These are phyloP conservation scores for Cebus imitator DNA, from an alignment of 2,113 vertebrate species.

Conservation along the genomic window DNA sequence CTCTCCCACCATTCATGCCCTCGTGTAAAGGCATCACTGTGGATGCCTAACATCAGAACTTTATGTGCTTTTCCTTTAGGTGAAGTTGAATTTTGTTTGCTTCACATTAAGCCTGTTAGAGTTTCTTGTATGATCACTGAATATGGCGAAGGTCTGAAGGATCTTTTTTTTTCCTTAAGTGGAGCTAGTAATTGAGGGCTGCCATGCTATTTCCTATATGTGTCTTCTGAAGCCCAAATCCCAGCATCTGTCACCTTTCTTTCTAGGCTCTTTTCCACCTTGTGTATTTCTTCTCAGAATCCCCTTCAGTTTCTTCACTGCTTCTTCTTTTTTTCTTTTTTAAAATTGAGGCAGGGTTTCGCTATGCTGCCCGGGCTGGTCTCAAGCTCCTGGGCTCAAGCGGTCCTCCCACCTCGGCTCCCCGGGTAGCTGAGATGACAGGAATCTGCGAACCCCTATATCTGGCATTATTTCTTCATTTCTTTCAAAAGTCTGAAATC, in stretches of 20 bases:
- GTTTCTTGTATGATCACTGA: background rate
- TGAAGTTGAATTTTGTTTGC: background rate
- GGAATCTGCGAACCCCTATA: no score
- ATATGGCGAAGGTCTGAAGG: background rate
- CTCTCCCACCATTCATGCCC: background rate
- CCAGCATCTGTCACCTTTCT: background rate
- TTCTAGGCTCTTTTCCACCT: background rate
- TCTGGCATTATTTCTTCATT: background rate
- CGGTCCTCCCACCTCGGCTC: no score
- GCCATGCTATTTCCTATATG: fast-evolving
- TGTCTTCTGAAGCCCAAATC: background rate
- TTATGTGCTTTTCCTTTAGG: background rate
- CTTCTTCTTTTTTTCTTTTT: no score
- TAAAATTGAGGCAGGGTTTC: no score
- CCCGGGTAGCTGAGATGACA: no score
- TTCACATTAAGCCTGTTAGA: background rate
- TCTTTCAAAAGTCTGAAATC: background rate
- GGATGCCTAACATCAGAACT: background rate
- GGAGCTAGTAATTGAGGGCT: background rate
- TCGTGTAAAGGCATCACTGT: background rate
- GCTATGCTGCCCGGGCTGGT: no score
- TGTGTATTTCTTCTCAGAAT: background rate
- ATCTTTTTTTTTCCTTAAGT: background rate
- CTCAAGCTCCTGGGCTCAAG: no score
- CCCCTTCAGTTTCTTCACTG: background rate